Evolutionary conservation across 2,113 vertebrate genomes (phyloP).

Genomic region (Leuciscus idus): DNA sequence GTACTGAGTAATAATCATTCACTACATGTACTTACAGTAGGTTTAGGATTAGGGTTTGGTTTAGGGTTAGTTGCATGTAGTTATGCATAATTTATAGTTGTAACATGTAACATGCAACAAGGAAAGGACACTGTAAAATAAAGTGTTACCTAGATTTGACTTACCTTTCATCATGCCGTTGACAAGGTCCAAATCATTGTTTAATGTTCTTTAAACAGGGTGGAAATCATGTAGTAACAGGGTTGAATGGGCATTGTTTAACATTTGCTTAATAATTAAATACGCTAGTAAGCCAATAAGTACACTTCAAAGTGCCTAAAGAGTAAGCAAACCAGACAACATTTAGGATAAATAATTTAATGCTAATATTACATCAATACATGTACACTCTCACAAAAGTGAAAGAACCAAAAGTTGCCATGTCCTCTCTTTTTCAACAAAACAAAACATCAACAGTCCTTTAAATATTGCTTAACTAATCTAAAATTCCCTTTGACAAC

Average conservation of each 20-base stretch:
- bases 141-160: neutral
- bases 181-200: neutral
- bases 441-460: slow-evolving; percentile 55
- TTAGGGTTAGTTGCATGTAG: no score
- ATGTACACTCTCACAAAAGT: slow-evolving; percentile 64
- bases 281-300: neutral
- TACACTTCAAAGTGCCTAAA: neutral
- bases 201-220: neutral
- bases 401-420: slow-evolving; percentile 54
- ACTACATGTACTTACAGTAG: no score
- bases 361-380: slow-evolving; percentile 66
- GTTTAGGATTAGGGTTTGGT: no score
- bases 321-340: slow-evolving; percentile 16
- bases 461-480: slow-evolving; percentile 65
- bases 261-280: neutral
- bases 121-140: no score
- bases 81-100: no score
- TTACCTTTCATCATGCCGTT: neutral
- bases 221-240: neutral
- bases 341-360: slow-evolving; percentile 74
- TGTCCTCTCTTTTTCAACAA: slow-evolving; percentile 37
- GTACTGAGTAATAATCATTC: no score
- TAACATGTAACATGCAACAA: no score
- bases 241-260: neutral
- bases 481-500: slow-evolving; percentile 54